Evolutionary conservation across 1,140 invertebrate species (phyloP).

Genomic region (Pararge aegeria): DNA sequence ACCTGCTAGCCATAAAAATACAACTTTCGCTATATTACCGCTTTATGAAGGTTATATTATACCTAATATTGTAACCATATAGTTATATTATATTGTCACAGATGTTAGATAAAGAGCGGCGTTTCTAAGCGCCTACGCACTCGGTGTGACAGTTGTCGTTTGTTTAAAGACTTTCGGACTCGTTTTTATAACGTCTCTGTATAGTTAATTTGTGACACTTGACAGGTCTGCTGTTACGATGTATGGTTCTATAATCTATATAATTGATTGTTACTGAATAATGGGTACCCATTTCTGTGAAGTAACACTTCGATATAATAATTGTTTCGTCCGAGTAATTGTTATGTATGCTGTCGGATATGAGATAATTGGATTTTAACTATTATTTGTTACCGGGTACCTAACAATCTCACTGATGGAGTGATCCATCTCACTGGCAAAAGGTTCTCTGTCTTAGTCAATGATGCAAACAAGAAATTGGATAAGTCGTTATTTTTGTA

Average conservation of each 20-base stretch:
- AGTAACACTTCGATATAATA: neutral
- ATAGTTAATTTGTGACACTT: slow-evolving; percentile 27
- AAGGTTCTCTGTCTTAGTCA: too few relatives aligned
- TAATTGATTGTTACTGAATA: slow-evolving; percentile 15
- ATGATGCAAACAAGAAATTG: too few relatives aligned
- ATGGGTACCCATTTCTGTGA: slow-evolving; percentile 4
- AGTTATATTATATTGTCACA: slow-evolving; percentile 32
- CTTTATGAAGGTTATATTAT: slow-evolving; percentile 24
- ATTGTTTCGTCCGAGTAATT: slow-evolving; percentile 1
- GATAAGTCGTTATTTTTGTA: too few relatives aligned
- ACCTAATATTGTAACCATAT: neutral
- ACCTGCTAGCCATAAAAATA: slow-evolving; percentile 10
- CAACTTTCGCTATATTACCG: slow-evolving; percentile 31
- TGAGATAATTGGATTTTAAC: neutral
- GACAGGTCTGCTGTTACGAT: slow-evolving; percentile 14
- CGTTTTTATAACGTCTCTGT: slow-evolving; percentile 17
- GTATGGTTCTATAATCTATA: slow-evolving; percentile 9
- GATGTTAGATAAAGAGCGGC: slow-evolving; percentile 38
- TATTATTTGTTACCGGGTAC: too few relatives aligned
- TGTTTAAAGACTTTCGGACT: slow-evolving; percentile 36
- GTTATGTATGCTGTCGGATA: neutral
- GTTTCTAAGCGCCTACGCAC: slow-evolving; percentile 46
- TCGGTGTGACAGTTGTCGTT: slow-evolving; percentile 47
- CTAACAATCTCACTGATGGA: neutral
- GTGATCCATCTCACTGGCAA: neutral